These are phyloP conservation scores for Alces alces DNA, from an alignment of 2,113 vertebrate genomes.

Conservation along the genomic window DNA sequence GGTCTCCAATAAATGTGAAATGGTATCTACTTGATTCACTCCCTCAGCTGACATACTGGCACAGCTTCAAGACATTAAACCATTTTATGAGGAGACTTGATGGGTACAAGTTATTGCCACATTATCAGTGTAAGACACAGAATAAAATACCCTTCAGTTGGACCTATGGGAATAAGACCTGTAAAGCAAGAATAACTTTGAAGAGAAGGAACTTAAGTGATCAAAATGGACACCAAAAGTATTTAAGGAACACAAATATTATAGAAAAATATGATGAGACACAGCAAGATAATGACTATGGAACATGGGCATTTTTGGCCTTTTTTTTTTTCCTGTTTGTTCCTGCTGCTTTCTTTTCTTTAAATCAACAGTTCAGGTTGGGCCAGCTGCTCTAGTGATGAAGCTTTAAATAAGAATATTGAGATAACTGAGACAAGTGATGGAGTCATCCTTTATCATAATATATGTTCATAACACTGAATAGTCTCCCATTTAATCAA, in stretches of 20 bases:
- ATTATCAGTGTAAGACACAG: constrained; percentile 57
- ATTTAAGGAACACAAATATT: background rate
- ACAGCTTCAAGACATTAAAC: constrained; percentile 51
- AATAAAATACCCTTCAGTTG: constrained; percentile 52
- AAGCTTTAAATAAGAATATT: constrained; percentile 74
- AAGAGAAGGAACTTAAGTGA: constrained; percentile 47
- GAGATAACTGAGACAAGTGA: constrained; percentile 72
- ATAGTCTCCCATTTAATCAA: constrained; percentile 69
- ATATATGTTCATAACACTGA: constrained; percentile 64
- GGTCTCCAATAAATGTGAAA: constrained; percentile 20
- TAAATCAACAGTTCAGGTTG: constrained; percentile 72
- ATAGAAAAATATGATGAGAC: background rate
- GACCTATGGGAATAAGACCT: constrained; percentile 1
- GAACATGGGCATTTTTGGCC: background rate
- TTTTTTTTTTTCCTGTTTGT: constrained; percentile 28
- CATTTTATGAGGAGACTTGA: constrained; percentile 60
- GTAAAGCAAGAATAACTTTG: constrained; percentile 43
- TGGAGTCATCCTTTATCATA: constrained; percentile 58
- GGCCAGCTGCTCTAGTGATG: constrained; percentile 71
- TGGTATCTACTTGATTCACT: constrained; percentile 32
- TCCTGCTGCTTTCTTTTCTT: constrained; percentile 54
- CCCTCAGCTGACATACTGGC: constrained; percentile 29
- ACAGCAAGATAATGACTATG: background rate
- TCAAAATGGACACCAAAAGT: constrained; percentile 40
- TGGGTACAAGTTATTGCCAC: constrained; percentile 60